A percentile compares a stretch with the other conserved stretches of the same genome.
Conservation (phyloP, 2,797 vertebrate genomes). For the Melanotaenia pygmaea region DNA sequence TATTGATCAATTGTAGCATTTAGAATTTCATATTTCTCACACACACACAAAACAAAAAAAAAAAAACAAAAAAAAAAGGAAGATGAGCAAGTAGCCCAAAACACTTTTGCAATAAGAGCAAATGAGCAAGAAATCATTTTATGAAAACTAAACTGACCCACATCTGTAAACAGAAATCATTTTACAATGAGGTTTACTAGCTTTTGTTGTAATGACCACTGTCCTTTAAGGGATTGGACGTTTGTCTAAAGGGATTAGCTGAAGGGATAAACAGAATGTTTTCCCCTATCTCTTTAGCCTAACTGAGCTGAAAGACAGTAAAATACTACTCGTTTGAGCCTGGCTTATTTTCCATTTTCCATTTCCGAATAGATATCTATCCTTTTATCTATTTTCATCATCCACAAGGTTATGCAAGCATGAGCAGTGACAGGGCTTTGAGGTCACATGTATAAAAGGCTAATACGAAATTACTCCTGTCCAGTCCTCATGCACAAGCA, state of each 20-base stretch:
- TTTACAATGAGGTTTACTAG: slow-evolving; percentile 40
- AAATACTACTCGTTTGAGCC: slow-evolving; percentile 62
- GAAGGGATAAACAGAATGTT: slow-evolving; percentile 70
- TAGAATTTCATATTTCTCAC: too few relatives aligned
- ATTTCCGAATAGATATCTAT: slow-evolving; percentile 67
- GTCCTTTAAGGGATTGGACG: slow-evolving; percentile 70
- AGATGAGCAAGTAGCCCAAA: background rate
- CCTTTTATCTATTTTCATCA: slow-evolving; percentile 66
- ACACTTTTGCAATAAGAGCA: background rate
- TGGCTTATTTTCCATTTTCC: slow-evolving; percentile 57
- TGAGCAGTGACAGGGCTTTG: slow-evolving; percentile 25
- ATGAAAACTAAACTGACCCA: slow-evolving; percentile 20
- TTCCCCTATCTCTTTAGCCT: slow-evolving; percentile 65
- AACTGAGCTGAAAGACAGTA: slow-evolving; percentile 58
- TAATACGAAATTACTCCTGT: slow-evolving; percentile 63
- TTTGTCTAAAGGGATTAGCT: slow-evolving; percentile 77
- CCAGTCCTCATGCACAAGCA: slow-evolving; percentile 46
- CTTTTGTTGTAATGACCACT: slow-evolving; percentile 52
- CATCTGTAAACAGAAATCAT: slow-evolving; percentile 54
- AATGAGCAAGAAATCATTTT: slow-evolving; percentile 15
- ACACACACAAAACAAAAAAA: too few relatives aligned
- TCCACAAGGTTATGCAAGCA: slow-evolving; percentile 63
- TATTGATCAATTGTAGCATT: too few relatives aligned
- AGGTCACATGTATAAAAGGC: slow-evolving; percentile 52
- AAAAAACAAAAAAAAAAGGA: slow-evolving; percentile 11